Evolutionary conservation across 2,113 vertebrate genomes (phyloP).

Genomic region (Hyperopisus bebe): DNA sequence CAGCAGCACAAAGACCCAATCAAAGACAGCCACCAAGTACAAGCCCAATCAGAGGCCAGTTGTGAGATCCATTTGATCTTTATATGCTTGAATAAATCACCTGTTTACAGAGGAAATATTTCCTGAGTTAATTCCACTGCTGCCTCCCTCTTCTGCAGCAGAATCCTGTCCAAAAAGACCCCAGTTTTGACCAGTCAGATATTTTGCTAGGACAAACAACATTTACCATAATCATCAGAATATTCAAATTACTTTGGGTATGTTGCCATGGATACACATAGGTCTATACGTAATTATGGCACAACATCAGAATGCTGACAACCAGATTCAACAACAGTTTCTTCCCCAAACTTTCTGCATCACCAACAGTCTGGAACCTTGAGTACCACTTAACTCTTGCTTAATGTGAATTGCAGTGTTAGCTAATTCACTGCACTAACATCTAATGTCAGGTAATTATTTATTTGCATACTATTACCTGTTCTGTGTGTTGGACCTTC

Average conservation of each 20-base stretch:
- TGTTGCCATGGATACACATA: neutral
- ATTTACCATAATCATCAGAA: neutral
- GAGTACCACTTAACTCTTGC: neutral
- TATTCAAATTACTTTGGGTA: neutral
- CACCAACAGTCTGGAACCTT: neutral
- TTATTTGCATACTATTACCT: neutral
- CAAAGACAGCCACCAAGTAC: neutral
- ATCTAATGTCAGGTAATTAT: neutral
- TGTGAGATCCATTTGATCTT: neutral
- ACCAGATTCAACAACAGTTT: neutral
- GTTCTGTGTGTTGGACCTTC: neutral
- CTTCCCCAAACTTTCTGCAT: neutral
- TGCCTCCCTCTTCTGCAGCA: conserved; percentile 35
- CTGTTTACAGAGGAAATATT: conserved; percentile 42
- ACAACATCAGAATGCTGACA: neutral
- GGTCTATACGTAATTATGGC: neutral
- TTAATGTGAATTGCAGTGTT: neutral
- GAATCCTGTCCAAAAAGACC: conserved; percentile 45
- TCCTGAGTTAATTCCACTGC: conserved; percentile 42
- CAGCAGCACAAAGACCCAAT: conserved; percentile 19
- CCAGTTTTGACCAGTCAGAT: neutral
- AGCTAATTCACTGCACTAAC: neutral
- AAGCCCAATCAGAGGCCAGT: neutral
- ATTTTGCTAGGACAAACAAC: neutral
- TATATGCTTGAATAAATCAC: conserved; percentile 28